Base-by-base conservation (phyloP, 2,113 vertebrate species). In the Arvicanthis niloticus region DNA sequence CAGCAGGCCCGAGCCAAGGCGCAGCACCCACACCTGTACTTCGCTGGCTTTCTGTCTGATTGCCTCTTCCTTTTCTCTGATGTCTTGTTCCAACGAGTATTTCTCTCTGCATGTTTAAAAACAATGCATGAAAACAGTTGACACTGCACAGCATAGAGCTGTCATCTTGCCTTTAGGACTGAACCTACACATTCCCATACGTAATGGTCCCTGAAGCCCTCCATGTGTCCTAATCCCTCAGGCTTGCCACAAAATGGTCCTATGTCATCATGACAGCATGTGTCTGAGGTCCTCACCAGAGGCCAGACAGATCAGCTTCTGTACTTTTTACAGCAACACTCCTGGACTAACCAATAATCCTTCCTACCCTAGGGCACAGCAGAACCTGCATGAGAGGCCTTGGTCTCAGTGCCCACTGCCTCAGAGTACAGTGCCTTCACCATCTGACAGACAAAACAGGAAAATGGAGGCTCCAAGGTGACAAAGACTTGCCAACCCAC, bases 81-180 rank as follows among this genome's bases (percentile, higher is more conserved):
- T 99, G 97, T 99, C 99, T 93, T 99, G 99, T 93, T 99, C 99
- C 93, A 99, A 98, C 0, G 99, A 99, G 56, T 99, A 99, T 68
- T 99, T 99, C 98, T 99, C 99, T 96, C 99, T 99, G 98, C 0
- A 82, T 72, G 24, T 65, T 78, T 21, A 56, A 19, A 40, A 42
- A 73, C 17, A 88, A 29, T 67, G 62, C 45, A 56, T 4, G 40
- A 65, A 65, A 82, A 40, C 29, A 58, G 17, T 29, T 21, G 24
- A 16, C 2, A 0, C 3, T 4, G n/a, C 6, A 6, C 0, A 1
- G 51, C 40, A 45, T 1, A 1, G 1, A 26, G 70, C 10, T 24
- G n/a, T 73, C 26, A 4, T 11, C 29, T 42, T 2, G 1, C 37
- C 80, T 45, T 56, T 65, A 76, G 34, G 42, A 58, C 75, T 45